Evolutionary conservation across 2,888 invertebrate species (phyloP).

Genomic region (Thalpophila matura): DNA sequence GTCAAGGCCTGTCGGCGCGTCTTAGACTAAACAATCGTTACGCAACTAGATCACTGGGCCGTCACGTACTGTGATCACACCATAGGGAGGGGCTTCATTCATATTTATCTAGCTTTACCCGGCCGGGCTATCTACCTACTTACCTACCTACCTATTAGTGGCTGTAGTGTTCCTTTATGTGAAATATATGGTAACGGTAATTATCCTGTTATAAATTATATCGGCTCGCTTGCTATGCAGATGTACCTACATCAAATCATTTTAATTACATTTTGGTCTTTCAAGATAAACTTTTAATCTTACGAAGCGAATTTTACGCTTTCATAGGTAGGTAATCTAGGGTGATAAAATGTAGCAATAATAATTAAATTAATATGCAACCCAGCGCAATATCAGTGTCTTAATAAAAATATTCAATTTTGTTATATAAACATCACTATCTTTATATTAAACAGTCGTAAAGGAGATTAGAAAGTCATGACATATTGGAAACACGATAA

Average conservation of each 20-base stretch:
- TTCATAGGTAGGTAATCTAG: neutral
- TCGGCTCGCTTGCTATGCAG: too few species aligned
- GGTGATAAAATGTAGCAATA: constrained; percentile 22
- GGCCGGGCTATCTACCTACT: too few species aligned
- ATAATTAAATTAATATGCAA: constrained; percentile 19
- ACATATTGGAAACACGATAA: constrained; percentile 16
- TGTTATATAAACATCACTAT: constrained; percentile 30
- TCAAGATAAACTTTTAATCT: too few species aligned
- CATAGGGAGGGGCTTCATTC: constrained; percentile 27
- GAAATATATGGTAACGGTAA: too few species aligned
- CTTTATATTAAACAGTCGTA: constrained; percentile 13
- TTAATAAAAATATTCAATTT: constrained; percentile 16
- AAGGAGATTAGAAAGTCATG: constrained; percentile 51
- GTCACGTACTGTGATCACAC: constrained; percentile 41
- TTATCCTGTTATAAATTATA: too few species aligned
- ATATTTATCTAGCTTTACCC: too few species aligned
- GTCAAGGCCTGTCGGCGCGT: constrained; percentile 49
- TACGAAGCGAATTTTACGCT: neutral
- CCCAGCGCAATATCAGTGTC: neutral
- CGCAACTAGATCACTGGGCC: constrained; percentile 41
- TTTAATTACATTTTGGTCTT: too few species aligned
- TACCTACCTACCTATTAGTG: too few species aligned
- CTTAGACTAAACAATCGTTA: constrained; percentile 60
- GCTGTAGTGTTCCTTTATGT: too few species aligned
- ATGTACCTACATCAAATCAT: too few species aligned